Evolutionary conservation across 2,113 vertebrate genomes (phyloP).

Genomic region (Pituophis catenifer): DNA sequence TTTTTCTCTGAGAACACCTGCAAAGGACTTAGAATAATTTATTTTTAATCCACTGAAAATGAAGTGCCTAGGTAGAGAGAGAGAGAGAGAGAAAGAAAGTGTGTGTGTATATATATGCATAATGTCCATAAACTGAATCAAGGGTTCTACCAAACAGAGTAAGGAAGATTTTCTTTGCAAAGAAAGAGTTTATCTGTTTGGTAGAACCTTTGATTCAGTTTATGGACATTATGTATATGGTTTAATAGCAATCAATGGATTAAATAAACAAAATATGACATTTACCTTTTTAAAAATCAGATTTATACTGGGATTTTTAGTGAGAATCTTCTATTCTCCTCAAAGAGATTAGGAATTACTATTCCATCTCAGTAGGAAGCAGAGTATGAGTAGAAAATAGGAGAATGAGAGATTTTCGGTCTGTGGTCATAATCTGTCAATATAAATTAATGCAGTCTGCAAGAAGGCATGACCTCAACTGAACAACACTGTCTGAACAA

Average conservation of each 20-base stretch:
- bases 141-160: too few species aligned
- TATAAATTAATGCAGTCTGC: slow-evolving; percentile 24
- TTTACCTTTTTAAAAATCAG: not conserved
- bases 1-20: not conserved
- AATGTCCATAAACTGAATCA: too few species aligned
- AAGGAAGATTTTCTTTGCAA: not conserved
- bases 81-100: not conserved
- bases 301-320: not conserved
- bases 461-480: slow-evolving; percentile 12
- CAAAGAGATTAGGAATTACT: not conserved
- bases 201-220: not conserved
- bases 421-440: not conserved
- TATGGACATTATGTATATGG: not conserved
- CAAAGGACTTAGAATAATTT: not conserved
- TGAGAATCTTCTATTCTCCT: not conserved
- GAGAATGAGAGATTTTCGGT: not conserved
- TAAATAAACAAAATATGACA: not conserved
- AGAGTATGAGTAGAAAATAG: not conserved
- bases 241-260: not conserved
- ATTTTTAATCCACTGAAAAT: not conserved
- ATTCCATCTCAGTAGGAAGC: not conserved
- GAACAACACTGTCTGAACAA: not conserved
- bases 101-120: too few species aligned
- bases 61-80: not conserved
- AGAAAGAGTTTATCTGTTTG: not conserved